Conservation (phyloP, 2,797 vertebrate genomes). For the Hafferia zeledoni region DNA sequence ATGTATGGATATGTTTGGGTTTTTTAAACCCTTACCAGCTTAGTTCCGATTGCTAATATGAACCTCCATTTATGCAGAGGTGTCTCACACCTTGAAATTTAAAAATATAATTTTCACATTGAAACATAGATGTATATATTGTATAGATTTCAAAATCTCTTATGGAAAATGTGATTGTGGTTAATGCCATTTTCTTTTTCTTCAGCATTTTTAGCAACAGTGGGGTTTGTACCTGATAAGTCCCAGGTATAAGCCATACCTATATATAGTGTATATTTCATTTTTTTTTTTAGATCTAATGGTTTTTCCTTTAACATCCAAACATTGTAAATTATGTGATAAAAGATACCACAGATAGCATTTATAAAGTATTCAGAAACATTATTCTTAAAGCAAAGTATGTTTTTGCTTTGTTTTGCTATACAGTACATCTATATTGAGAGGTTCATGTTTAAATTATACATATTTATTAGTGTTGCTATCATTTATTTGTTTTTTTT, state of each 20-base stretch:
- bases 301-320: conserved; percentile 75
- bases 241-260: conserved; percentile 74
- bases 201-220: conserved; percentile 77
- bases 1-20: conserved; percentile 58
- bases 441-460: conserved; percentile 86
- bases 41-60: conserved; percentile 71
- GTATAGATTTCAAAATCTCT: conserved; percentile 84
- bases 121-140: conserved; percentile 86
- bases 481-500: conserved; percentile 63
- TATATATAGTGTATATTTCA: conserved; percentile 83
- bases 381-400: conserved; percentile 84
- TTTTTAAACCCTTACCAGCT: conserved; percentile 77
- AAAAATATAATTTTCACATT: conserved; percentile 84
- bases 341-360: conserved; percentile 81
- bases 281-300: conserved; percentile 66
- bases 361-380: conserved; percentile 87
- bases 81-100: conserved; percentile 80
- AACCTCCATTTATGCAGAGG: conserved; percentile 79
- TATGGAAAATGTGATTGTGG: conserved; percentile 81
- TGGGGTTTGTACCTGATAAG: conserved; percentile 73
- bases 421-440: conserved; percentile 85
- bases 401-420: conserved; percentile 82
- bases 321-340: conserved; percentile 85
- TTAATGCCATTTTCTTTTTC: conserved; percentile 74
- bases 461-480: conserved; percentile 83